phyloP scores from a whole-genome alignment of 1,140 invertebrate species.

The Paraescarpia echinospica region DNA sequence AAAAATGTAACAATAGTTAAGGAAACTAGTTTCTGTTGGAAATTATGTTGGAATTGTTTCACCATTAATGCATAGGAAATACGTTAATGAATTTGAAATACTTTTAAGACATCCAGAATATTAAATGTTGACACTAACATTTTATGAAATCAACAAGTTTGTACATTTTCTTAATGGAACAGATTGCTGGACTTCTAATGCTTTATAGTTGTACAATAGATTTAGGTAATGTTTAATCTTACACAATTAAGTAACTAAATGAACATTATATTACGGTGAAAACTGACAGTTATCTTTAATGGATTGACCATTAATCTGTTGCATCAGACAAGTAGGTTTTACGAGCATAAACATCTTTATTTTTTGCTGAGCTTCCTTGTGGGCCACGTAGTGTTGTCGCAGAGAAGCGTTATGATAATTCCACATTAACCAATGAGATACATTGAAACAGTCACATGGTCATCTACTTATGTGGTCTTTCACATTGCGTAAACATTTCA shows the following conservation, averaged over 20 bases:
- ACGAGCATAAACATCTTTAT: neutral
- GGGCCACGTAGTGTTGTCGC: neutral
- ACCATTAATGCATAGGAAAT: neutral
- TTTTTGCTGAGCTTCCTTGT: neutral
- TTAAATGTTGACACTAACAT: neutral
- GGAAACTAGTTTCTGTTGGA: neutral
- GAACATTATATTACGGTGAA: neutral
- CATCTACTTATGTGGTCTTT: neutral
- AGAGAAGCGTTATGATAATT: neutral
- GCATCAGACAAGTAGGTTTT: neutral
- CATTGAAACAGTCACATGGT: neutral
- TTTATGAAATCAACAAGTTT: neutral
- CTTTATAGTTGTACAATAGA: neutral
- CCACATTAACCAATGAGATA: neutral
- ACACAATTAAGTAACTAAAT: neutral
- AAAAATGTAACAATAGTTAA: neutral
- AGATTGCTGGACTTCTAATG: neutral
- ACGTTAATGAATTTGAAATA: neutral
- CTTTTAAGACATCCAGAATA: neutral
- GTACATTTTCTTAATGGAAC: neutral
- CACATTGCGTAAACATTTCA: neutral
- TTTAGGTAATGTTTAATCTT: neutral
- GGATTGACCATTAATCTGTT: neutral
- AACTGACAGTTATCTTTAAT: neutral
- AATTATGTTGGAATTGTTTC: neutral